A percentile compares a stretch with the other conserved stretches of the same genome.
Conservation (phyloP, 1,140 invertebrate genomes). For the Drosophila bocki region DNA sequence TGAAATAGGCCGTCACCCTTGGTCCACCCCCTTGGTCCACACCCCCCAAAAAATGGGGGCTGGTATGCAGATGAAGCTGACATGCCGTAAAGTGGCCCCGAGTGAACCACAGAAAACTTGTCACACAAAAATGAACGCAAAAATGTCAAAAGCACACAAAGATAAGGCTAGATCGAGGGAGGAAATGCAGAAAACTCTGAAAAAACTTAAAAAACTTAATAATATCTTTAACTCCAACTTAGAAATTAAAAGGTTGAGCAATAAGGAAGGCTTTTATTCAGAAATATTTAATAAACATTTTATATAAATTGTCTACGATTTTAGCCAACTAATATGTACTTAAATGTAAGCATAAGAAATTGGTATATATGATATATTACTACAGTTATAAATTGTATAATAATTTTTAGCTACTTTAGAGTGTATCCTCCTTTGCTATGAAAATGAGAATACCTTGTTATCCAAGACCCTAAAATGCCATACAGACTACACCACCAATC, state of each 20-base stretch:
- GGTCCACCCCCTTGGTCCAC: conserved; percentile 2
- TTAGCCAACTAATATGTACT: not conserved
- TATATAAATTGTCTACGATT: too few species aligned
- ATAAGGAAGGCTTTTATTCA: not conserved
- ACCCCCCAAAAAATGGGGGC: conserved; percentile 4
- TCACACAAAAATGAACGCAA: conserved; percentile 74
- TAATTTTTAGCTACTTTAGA: not conserved
- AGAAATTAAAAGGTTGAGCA: not conserved
- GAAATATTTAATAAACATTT: not conserved
- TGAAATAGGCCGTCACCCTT: conserved; percentile 70
- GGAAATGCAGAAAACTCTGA: conserved; percentile 4
- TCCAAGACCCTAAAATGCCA: not conserved
- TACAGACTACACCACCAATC: not conserved
- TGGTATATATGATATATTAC: too few species aligned
- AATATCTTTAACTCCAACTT: not conserved
- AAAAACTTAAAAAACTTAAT: not conserved
- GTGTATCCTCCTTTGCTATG: not conserved
- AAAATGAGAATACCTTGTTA: not conserved
- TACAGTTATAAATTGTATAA: too few species aligned
- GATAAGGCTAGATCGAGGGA: conserved; percentile 23
- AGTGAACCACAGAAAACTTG: conserved; percentile 76
- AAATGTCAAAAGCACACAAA: conserved; percentile 73
- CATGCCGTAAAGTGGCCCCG: conserved; percentile 73
- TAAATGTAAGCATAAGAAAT: not conserved
- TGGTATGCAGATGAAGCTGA: conserved; percentile 46